Percentiles rank a stretch among this genome's conserved stretches.
phyloP scores from a whole-genome alignment of 2,888 invertebrate genomes.

The Lepidocyrtoides sp. region DNA sequence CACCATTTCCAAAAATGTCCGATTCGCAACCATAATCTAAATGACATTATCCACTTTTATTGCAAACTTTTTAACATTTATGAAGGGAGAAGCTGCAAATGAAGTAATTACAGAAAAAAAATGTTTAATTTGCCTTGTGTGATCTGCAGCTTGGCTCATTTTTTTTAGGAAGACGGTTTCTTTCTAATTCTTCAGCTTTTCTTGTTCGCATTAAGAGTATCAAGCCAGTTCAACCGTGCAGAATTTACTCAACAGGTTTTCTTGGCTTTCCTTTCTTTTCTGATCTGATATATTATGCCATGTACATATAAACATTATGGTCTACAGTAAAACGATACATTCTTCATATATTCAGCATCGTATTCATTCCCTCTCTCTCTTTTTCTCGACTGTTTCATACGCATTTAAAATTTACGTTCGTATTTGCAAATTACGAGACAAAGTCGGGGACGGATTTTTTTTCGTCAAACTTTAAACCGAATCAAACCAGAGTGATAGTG shows the following conservation, averaged over 20 bases:
- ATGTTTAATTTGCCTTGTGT: not conserved
- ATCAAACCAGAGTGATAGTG: constrained; percentile 16
- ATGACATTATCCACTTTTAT: not conserved
- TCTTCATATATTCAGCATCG: constrained; percentile 6
- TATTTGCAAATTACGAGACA: constrained; percentile 30
- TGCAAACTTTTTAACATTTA: not conserved
- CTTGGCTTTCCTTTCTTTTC: constrained; percentile 22
- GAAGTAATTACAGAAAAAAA: constrained; percentile 37
- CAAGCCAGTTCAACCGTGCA: constrained; percentile 65
- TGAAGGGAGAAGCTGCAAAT: not conserved
- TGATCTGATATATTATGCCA: not conserved
- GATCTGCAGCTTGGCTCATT: not conserved
- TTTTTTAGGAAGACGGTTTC: constrained; percentile 20
- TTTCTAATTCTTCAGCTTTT: not conserved
- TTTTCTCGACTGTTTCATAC: too few species aligned
- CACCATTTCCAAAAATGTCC: too few species aligned
- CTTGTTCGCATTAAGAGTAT: not conserved
- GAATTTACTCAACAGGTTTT: constrained; percentile 72
- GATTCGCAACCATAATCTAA: too few species aligned
- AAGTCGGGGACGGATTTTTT: not conserved
- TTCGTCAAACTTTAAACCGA: not conserved
- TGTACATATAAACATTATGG: not conserved
- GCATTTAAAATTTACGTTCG: constrained; percentile 9
- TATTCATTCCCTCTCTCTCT: constrained; percentile 3
- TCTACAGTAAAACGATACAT: not conserved